Evolutionary conservation across 2,113 vertebrate genomes (phyloP), one percentile per base, ranked within the genome.

Genomic region (Hystrix brachyura): DNA sequence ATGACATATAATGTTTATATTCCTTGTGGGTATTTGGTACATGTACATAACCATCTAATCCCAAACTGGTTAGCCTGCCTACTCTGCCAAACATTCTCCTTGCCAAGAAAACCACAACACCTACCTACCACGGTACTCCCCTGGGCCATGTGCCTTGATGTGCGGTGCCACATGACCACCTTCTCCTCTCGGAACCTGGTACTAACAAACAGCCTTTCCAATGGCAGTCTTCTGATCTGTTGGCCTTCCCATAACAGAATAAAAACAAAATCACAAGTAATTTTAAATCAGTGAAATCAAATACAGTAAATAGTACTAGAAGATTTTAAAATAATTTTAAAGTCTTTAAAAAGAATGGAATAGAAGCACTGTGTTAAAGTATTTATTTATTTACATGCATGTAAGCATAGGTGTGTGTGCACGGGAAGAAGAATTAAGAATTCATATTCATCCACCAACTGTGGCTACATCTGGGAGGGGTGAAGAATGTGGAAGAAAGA

Each of bases 101-200:
- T 14, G 5, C 38, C 69, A 23, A 34, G 86, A 51, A 74, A 13
- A 74, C 21, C 13, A 43, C 21, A 14, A 11, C 8, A 29, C 10
- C 32, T 74, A 7, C 4, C 4, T 57, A 10, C 11, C 1, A 17
- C n/a, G 43, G 64, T 5, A 18, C 72, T 67, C 74, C 27, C 1
- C 53, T 2, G 23, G 0, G 12, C 19, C 17, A 11, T 7, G 34
- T 21, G 27, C 3, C 17, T 19, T 51, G 1, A 25, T 34, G 76
- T 0, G 4, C 0, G 5, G 17, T 57, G 4, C 5, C 32, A 6
- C 1, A 17, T 2, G 32, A 29, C 0, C 25, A 67, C 15, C 43
- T 32, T 13, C 29, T 69, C 43, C 51, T 78, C 83, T 55, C 18
- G 59, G 53, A 23, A 76, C 23, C 11, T 2, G 8, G 29, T 53